Conservation (phyloP, 37 sponge, comb jelly and placozoan species). For the Geodia barretti region DNA sequence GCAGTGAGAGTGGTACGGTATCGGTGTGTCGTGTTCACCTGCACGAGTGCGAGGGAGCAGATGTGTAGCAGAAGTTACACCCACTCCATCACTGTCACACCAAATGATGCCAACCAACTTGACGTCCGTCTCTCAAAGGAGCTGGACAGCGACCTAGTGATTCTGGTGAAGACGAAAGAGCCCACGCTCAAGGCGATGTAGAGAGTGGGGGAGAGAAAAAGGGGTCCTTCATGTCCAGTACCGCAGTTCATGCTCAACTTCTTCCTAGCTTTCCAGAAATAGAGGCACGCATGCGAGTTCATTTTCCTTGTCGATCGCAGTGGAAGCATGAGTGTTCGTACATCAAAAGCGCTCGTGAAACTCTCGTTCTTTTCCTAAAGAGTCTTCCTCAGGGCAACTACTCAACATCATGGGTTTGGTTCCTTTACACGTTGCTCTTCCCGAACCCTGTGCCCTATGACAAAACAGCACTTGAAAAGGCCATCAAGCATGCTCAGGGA, state of each 20-base stretch:
- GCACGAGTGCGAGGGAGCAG: conserved; percentile 61
- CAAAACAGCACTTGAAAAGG: conserved; percentile 60
- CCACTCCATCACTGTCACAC: conserved; percentile 36
- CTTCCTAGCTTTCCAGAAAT: conserved; percentile 46
- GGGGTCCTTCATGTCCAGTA: conserved; percentile 31
- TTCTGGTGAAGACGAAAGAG: conserved; percentile 45
- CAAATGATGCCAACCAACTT: not conserved
- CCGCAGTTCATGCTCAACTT: conserved; percentile 71
- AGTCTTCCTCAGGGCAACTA: conserved; percentile 65
- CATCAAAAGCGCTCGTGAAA: conserved; percentile 68
- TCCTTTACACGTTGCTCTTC: conserved; percentile 58
- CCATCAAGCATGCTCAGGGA: conserved; percentile 26
- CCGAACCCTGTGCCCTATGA: conserved; percentile 35
- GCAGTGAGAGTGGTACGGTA: conserved; percentile 12
- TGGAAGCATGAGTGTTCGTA: conserved; percentile 74
- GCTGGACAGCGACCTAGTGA: conserved; percentile 37
- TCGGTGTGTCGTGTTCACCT: not conserved
- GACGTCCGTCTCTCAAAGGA: conserved; percentile 1
- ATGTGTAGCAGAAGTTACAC: no score
- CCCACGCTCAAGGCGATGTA: conserved; percentile 34
- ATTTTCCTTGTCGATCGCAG: conserved; percentile 77
- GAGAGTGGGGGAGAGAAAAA: conserved; percentile 8
- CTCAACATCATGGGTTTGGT: no score
- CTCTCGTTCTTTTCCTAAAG: conserved; percentile 74
- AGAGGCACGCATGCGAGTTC: conserved; percentile 65